Conservation (phyloP, 2,888 invertebrate species). For the Cantharis flavilabris region DNA sequence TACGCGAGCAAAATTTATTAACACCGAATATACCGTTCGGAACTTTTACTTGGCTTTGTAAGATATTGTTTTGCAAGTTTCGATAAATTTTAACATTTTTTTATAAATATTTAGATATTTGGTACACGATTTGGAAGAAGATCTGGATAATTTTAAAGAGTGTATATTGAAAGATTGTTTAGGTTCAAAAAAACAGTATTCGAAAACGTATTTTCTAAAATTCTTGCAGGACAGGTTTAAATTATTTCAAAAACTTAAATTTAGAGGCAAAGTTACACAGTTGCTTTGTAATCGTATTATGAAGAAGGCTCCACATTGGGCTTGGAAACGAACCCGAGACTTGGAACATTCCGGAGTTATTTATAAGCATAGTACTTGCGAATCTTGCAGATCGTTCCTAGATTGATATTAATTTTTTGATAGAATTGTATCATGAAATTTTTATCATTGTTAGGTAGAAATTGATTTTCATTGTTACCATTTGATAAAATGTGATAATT, state of each 20-base stretch:
- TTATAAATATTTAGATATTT: slow-evolving; percentile 54
- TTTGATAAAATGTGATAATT: not conserved
- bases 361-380: slow-evolving; percentile 16
- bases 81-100: not conserved
- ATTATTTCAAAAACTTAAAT: slow-evolving; percentile 52
- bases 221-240: slow-evolving; percentile 51
- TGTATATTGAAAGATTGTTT: slow-evolving; percentile 53
- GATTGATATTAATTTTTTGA: not conserved
- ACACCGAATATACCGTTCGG: slow-evolving; percentile 55
- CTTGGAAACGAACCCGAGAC: slow-evolving; percentile 46
- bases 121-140: slow-evolving; percentile 65
- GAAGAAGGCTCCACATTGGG: slow-evolving; percentile 39
- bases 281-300: slow-evolving; percentile 57
- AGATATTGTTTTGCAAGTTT: slow-evolving; percentile 41
- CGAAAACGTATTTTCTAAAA: slow-evolving; percentile 36
- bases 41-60: slow-evolving; percentile 63
- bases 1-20: slow-evolving; percentile 56
- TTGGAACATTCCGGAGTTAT: slow-evolving; percentile 45
- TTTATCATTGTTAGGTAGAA: not conserved
- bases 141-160: slow-evolving; percentile 58
- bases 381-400: not conserved
- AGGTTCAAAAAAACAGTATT: slow-evolving; percentile 46
- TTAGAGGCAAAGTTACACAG: slow-evolving; percentile 57
- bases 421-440: not conserved
- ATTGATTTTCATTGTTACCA: not conserved